These are phyloP conservation scores for Cephonodes hylas DNA, from an alignment of 2,888 invertebrate genomes.

Conservation along the genomic window DNA sequence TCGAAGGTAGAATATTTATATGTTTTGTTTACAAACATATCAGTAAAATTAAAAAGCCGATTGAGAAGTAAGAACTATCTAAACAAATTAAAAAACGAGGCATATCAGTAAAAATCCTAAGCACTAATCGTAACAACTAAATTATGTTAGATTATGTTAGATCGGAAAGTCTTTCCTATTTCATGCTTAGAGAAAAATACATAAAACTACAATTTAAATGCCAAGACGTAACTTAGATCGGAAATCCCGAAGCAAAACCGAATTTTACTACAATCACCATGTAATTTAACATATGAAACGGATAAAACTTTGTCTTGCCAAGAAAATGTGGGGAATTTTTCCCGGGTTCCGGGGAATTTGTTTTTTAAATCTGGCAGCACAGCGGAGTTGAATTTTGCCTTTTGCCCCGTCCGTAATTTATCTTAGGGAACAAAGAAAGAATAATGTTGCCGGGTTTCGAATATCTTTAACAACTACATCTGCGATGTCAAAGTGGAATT, in stretches of 20 bases:
- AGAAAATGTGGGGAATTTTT: background rate
- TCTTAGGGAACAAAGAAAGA: background rate
- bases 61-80: too few relatives aligned
- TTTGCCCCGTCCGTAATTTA: background rate
- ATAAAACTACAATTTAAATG: background rate
- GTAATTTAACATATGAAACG: background rate
- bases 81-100: too few relatives aligned
- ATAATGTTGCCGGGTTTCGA: background rate
- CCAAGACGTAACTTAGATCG: background rate
- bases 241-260: background rate
- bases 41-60: too few relatives aligned
- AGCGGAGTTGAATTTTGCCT: background rate
- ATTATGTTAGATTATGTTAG: too few relatives aligned
- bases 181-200: background rate
- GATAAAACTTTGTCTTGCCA: background rate
- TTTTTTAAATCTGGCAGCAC: background rate
- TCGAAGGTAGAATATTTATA: too few relatives aligned
- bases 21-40: too few relatives aligned
- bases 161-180: background rate
- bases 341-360: background rate
- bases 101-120: too few relatives aligned
- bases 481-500: background rate
- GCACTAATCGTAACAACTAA: too few relatives aligned
- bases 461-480: background rate
- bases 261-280: background rate